These are phyloP conservation scores for Ispidina lecontei DNA, from an alignment of 2,797 vertebrate species.

Conservation along the genomic window DNA sequence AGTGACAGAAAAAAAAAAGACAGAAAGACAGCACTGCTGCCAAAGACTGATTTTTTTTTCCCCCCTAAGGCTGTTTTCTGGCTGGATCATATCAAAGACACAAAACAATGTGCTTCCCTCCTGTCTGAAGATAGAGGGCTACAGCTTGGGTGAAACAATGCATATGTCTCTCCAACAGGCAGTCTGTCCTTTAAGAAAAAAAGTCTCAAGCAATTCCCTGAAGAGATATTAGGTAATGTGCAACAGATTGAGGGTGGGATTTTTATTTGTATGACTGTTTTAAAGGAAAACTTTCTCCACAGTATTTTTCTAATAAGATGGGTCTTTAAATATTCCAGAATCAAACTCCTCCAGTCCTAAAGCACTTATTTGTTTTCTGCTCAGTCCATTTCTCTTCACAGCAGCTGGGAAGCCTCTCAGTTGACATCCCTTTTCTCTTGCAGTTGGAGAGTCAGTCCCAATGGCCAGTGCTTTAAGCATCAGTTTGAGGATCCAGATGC, in stretches of 20 bases:
- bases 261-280: constrained; percentile 6
- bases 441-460: neutral
- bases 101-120: constrained; percentile 59
- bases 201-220: constrained; percentile 20
- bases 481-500: neutral
- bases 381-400: neutral
- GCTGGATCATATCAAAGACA: constrained; percentile 55
- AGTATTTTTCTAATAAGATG: neutral
- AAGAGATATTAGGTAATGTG: constrained; percentile 16
- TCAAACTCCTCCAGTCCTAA: constrained; percentile 3
- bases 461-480: neutral
- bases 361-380: neutral
- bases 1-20: neutral
- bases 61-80: constrained; percentile 44
- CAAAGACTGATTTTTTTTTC: neutral
- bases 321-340: neutral
- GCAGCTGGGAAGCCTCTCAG: neutral
- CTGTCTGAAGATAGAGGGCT: constrained; percentile 47
- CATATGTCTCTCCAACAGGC: constrained; percentile 37
- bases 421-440: neutral
- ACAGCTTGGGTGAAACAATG: constrained; percentile 51
- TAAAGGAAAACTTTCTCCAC: constrained; percentile 58
- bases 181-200: neutral
- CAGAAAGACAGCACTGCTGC: constrained; percentile 33
- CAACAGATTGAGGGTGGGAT: constrained; percentile 49